Evolutionary conservation across 2,113 vertebrate genomes (phyloP), one percentile per base, ranked within the genome.

Genomic region (Saimiri boliviensis): DNA sequence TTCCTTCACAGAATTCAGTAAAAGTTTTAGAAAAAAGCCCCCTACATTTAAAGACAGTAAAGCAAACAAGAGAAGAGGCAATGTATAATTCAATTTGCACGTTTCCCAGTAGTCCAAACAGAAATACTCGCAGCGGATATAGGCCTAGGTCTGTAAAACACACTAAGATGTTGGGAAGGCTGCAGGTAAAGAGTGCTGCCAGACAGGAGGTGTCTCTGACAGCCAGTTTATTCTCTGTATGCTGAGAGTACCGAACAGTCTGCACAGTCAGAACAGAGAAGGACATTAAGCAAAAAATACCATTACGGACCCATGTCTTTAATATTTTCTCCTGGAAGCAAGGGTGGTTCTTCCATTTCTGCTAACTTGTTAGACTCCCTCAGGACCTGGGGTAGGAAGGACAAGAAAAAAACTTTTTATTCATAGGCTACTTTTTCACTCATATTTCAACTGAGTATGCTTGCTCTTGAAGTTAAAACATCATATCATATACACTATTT

Each of bases 271-370:
- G 32, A 27, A 93, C 86, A 70, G 20, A 94, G 73, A 3, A 91
- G 76, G 8, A 91, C 96, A 93, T 68, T 37, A 47, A n/a, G 88
- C 58, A 95, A 94, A 97, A 92, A 95, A 87, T 37, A 63, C 47
- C 42, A 93, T 94, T 93, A 98, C 98, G 0, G 98, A 99, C 99
- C 99, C 99, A 99, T 99, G 88, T 99, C 99, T 98, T 99, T 99
- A 93, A 99, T 99, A 9, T 98, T 99, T 98, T 99, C 99, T 97
- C 99, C 99, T 42, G 99, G 99, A 81, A 99, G 98, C 96, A 99
- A 98, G 90, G 99, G 99, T 66, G 99, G 99, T 77, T 99, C 99
- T 97, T 99, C 99, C 99, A 99, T 99, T 98, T 99, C 98, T 94
- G 99, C 98, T 96, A 99, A 98, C 97, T 99, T 99, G 96, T 99